These are phyloP conservation scores for Tipula helvola DNA, from an alignment of 2,888 invertebrate genomes.

Conservation along the genomic window DNA sequence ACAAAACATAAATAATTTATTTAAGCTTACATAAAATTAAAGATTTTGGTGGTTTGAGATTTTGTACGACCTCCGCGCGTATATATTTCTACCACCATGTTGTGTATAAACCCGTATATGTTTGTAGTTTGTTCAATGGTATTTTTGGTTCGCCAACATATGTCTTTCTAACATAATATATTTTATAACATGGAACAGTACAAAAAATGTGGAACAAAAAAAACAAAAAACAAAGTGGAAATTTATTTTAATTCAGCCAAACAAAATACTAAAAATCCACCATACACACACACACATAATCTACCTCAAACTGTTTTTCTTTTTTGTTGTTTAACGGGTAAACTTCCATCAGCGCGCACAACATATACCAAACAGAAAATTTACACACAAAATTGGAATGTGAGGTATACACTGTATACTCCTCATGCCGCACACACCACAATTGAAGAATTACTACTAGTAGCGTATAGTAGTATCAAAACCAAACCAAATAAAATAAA, in stretches of 20 bases:
- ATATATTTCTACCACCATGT: neutral
- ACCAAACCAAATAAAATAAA: neutral
- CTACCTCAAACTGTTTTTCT: neutral
- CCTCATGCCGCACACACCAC: neutral
- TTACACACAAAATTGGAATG: neutral
- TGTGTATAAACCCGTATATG: neutral
- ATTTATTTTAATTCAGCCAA: neutral
- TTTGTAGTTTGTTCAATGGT: neutral
- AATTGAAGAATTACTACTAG: neutral
- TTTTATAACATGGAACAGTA: neutral
- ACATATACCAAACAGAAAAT: neutral
- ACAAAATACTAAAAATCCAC: neutral
- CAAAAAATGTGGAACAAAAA: neutral
- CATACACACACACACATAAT: neutral
- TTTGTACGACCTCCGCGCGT: neutral
- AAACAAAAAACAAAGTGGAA: neutral
- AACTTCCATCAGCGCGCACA: neutral
- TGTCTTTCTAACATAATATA: neutral
- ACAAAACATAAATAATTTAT: neutral
- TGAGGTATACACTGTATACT: neutral
- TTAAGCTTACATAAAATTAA: conserved; percentile 4
- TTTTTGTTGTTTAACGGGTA: neutral
- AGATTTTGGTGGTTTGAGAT: neutral
- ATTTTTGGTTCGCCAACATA: conserved; percentile 8
- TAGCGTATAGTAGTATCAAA: neutral